phyloP scores from a whole-genome alignment of 2,888 invertebrate species.

The Cantharis nigra region DNA sequence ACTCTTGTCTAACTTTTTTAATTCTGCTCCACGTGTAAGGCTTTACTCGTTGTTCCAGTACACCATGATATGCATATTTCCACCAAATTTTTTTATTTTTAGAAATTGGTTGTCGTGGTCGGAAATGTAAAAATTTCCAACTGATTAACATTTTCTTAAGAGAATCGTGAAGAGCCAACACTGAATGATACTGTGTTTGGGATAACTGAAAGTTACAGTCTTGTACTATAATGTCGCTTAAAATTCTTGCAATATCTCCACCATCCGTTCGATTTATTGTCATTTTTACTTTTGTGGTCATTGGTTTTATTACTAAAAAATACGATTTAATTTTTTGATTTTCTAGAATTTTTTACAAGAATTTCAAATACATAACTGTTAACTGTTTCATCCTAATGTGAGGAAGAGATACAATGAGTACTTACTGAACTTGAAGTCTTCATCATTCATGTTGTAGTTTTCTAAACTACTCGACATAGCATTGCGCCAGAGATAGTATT shows the following conservation, averaged over 20 bases:
- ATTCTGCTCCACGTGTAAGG: conserved; percentile 78
- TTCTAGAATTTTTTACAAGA: too few species aligned
- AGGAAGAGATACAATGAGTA: conserved; percentile 32
- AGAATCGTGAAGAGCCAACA: conserved; percentile 61
- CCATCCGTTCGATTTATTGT: conserved; percentile 62
- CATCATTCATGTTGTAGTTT: conserved; percentile 76
- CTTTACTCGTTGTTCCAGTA: conserved; percentile 71
- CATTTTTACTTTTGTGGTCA: conserved; percentile 77
- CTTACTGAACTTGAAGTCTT: conserved; percentile 81
- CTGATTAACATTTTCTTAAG: conserved; percentile 70
- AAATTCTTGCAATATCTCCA: conserved; percentile 65
- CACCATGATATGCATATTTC: conserved; percentile 73
- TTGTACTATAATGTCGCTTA: conserved; percentile 72
- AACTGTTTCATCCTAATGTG: too few species aligned
- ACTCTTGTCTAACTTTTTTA: conserved; percentile 69
- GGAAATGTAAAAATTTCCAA: conserved; percentile 58
- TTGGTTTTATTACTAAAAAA: conserved; percentile 74
- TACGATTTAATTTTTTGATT: not conserved
- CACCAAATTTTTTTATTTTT: conserved; percentile 73
- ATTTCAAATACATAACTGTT: too few species aligned
- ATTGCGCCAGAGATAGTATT: conserved; percentile 75
- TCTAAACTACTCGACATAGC: conserved; percentile 75
- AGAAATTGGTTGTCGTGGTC: conserved; percentile 53
- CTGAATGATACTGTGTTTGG: conserved; percentile 71
- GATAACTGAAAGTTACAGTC: conserved; percentile 77